Percentiles rank a stretch among this genome's conserved stretches.
Conservation (phyloP, 2,797 vertebrate species). For the Synaphobranchus kaupii region DNA sequence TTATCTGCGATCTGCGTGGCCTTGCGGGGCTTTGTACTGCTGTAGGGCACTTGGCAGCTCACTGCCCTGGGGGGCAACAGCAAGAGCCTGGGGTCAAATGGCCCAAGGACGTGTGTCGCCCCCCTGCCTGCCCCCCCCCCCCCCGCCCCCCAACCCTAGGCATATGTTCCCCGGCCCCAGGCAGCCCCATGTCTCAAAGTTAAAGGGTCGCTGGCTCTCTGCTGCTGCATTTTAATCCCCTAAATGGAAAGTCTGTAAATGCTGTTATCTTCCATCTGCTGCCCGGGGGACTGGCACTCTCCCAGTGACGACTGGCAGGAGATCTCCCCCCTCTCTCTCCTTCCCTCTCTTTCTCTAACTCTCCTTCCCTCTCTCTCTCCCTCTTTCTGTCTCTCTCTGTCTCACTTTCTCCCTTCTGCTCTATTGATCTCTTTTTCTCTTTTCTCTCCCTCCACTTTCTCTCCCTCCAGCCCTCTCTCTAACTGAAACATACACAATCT, state of each 20-base stretch:
- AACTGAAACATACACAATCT: too few relatives aligned
- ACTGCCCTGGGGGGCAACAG: constrained; percentile 14
- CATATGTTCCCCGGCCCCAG: constrained; percentile 42
- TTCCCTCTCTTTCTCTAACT: constrained; percentile 8
- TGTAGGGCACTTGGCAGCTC: constrained; percentile 15
- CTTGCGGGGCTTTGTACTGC: neutral
- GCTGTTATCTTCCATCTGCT: constrained; percentile 64
- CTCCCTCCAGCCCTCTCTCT: neutral
- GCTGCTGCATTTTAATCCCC: constrained; percentile 58
- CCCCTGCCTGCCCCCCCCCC: constrained; percentile 20
- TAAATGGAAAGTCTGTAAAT: constrained; percentile 63
- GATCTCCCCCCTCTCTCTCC: neutral
- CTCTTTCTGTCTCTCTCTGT: constrained; percentile 8
- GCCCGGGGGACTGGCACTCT: constrained; percentile 23
- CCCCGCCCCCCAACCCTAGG: constrained; percentile 35
- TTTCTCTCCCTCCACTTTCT: neutral
- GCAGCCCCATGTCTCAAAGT: constrained; percentile 47
- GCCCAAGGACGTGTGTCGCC: constrained; percentile 51
- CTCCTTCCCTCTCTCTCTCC: neutral
- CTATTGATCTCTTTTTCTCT: neutral
- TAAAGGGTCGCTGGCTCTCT: constrained; percentile 50
- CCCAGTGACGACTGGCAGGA: neutral
- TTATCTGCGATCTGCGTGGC: neutral
- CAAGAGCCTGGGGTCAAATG: constrained; percentile 33
- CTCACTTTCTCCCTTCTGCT: neutral